Evolutionary conservation across 2,113 vertebrate species (phyloP), one percentile per base, ranked within the genome.

Genomic region (Antigone vipio): DNA sequence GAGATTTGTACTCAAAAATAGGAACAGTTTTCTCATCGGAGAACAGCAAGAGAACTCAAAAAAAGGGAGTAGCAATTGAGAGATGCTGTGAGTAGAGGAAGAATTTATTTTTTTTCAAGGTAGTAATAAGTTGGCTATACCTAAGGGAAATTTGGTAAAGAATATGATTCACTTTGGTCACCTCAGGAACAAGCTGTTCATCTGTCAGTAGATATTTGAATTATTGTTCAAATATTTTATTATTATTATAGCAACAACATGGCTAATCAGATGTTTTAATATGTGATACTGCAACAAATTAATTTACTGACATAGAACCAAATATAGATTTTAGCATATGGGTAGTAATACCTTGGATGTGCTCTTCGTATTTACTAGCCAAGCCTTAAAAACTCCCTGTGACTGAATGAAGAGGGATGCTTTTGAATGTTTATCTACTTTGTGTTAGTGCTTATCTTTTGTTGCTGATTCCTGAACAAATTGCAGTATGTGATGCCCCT

Each of bases 111-210:
- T 80, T 80, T 80, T 96, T 97, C 49, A 79, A 86, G 95, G 55
- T 72, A 89, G 12, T 90, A 87, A 62, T 97, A 91, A 95, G 71
- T 86, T 76, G 18, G 59, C 40, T 90, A 20, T 80, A 92, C 87
- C 76, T 95, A 66, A 45, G 90, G 89, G 84, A 96, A 91, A 74
- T 75, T 83, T 66, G 63, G 11, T 42, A 66, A 92, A 81, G 66
- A 89, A 77, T 69, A 35, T 15, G 38, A 74, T 89, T 94, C 75
- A 32, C 40, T 97, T 93, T 74, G 85, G 64, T 97, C 82, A 85
- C 91, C 95, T 97, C 3, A 7, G 94, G 97, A 96, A 87, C 93
- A 72, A 93, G 83, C 85, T 89, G 45, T 89, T 97, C 42, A 62
- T 64, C 75, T 86, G 47, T 73, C 68, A 82, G 87, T 94, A 93